Base-by-base conservation (phyloP, 2,797 vertebrate genomes). In the Picus viridis region DNA sequence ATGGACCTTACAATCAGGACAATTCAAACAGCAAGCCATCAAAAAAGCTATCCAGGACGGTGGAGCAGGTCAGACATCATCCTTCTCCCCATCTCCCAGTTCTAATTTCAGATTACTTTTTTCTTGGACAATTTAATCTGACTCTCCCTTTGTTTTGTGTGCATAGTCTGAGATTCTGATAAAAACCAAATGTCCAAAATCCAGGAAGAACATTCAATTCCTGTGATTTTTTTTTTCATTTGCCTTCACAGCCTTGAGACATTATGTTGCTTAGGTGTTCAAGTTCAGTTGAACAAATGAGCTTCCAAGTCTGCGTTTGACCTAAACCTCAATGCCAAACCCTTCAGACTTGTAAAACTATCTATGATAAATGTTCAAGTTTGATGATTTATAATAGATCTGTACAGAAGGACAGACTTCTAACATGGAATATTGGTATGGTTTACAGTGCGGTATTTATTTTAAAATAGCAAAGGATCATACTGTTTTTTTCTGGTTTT, bases 1-100 rank as follows among this genome's bases (percentile, higher is more conserved):
- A 89, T 74, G 56, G 82, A 36, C 43, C 77, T 73, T 94, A 22
- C 89, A 95, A 93, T 90, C 91, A 94, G 57, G 41, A 47, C 30
- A 43, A 68, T 47, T 88, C 56, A 84, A 89, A 62, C 67, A 36
- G 15, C 11, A 7, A 76, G 41, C 54, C 36, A 79, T 62, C 61
- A 77, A 23, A 75, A 80, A 86, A 86, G 19, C n/a, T 86, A 32
- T 71, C 61, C 39, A 77, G 65, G 13, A 30, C 49, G 54, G 64
- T 61, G 29, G 54, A 72, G 47, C 43, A 62, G 69, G 53, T 73
- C 54, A 81, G 51, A 34, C n/a, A 73, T 26, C 56, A 72, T 12
- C 56, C 22, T 62, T 14, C 7, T 6, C 4, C 6, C 6, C 23
- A 6, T 3, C n/a, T 80, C 22, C 61, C 12, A 12, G 4, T 29